Evolutionary conservation across 35 echinoderm and acorn worm genomes (phyloP).

Genomic region (Heliocidaris tuberculata): DNA sequence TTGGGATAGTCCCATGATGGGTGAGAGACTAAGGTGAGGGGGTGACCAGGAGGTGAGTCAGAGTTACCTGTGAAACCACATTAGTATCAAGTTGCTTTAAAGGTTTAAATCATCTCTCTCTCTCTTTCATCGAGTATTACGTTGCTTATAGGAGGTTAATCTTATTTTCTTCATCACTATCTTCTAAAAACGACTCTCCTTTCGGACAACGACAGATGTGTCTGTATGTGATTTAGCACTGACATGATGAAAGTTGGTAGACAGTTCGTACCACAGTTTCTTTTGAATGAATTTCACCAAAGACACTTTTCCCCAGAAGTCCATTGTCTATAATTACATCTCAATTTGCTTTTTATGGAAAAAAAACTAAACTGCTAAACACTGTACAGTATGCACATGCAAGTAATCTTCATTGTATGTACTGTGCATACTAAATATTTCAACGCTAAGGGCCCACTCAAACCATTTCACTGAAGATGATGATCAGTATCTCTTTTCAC

Average conservation of each 20-base stretch:
- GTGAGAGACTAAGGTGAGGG: not conserved
- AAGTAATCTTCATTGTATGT: too few relatives aligned
- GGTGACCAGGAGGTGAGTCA: not conserved
- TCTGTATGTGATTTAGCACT: too few relatives aligned
- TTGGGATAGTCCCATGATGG: not conserved
- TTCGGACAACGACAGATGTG: too few relatives aligned
- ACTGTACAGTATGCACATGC: too few relatives aligned
- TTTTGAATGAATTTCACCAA: too few relatives aligned
- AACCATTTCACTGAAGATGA: not conserved
- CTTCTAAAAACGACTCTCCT: not conserved
- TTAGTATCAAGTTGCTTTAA: conserved; percentile 1
- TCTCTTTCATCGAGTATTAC: not conserved
- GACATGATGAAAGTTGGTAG: too few relatives aligned
- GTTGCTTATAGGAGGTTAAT: not conserved
- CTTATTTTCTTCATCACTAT: not conserved
- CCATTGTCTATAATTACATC: too few relatives aligned
- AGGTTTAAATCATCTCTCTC: conserved; percentile 9
- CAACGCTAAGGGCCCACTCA: not conserved
- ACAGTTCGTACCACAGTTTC: too few relatives aligned
- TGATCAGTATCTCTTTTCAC: not conserved
- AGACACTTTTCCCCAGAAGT: too few relatives aligned
- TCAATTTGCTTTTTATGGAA: too few relatives aligned
- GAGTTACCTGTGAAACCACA: not conserved
- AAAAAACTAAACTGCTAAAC: too few relatives aligned
- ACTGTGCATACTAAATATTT: not conserved